phyloP scores from a whole-genome alignment of 2,888 invertebrate species.

The Ochropleura leucogaster region DNA sequence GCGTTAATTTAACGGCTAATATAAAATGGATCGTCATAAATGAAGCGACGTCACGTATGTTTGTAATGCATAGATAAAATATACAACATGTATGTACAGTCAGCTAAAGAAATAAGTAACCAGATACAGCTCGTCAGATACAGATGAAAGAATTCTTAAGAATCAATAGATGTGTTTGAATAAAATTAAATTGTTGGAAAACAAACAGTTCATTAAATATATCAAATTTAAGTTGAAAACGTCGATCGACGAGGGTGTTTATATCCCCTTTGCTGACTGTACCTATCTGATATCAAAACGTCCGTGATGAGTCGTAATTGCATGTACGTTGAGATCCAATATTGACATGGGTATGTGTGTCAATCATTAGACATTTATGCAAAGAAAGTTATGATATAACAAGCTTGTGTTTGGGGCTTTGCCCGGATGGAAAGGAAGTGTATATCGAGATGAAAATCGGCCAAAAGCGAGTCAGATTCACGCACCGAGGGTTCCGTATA shows the following conservation, averaged over 20 bases:
- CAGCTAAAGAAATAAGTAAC: too few species aligned
- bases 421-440: not conserved
- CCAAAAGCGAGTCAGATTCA: too few species aligned
- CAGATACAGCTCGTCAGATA: too few species aligned
- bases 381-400: not conserved
- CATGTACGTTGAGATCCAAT: slow-evolving; percentile 12
- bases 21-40: slow-evolving; percentile 34
- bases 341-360: slow-evolving; percentile 24
- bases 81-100: not conserved
- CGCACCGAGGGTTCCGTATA: too few species aligned
- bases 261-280: not conserved
- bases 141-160: too few species aligned
- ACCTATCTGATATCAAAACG: slow-evolving; percentile 12
- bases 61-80: slow-evolving; percentile 40
- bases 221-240: too few species aligned
- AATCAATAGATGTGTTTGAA: too few species aligned
- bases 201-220: too few species aligned
- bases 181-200: too few species aligned
- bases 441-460: too few species aligned
- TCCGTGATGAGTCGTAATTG: slow-evolving; percentile 24
- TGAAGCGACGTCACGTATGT: slow-evolving; percentile 4
- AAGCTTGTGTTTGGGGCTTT: not conserved
- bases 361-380: slow-evolving; percentile 9
- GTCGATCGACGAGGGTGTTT: too few species aligned
- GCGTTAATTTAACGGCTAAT: slow-evolving; percentile 41